Base-by-base conservation (phyloP, 2,797 vertebrate genomes). In the Amphiprion clarkii region DNA sequence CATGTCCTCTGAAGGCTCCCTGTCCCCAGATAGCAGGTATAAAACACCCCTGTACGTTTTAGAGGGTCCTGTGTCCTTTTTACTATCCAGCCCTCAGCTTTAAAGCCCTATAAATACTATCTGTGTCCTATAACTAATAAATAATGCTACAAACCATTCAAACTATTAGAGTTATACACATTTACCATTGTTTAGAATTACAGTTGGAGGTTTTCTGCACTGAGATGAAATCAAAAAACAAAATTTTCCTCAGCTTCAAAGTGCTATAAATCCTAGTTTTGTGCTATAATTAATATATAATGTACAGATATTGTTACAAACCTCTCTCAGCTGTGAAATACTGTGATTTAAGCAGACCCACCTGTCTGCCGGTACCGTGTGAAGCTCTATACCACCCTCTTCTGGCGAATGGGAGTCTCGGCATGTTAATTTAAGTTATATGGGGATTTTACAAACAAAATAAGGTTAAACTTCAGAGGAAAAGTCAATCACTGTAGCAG, bases 1-100 rank as follows among this genome's bases (percentile, higher is more conserved):
- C 93, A 96, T 97, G 69, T 97, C 96, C 69, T 97, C 97, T 44
- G 96, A 98, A 82, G 96, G 97, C 82, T 98, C 97, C 42, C 95
- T 97, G 82, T 97, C 96, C 71, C 97, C 97, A 17, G 97, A 97
- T 64, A 97, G 93, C 95, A 97, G 96, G 96, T 96, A 91, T 19
- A 3, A 25, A 2, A 29, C 29, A 1, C 16, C 23, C 0, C 14
- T 19, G 13, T 21, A 31, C 8, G 8, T 31, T 31, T 31, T 31
- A 31, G 31, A 31, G 31, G 31, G 31, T 31, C 31, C 5, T 31
- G 31, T 31, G 31, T 31, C 31, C 31, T 31, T 31, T 31, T 31
- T 31, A 31, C 6, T 31, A 6, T 31, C 31, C 5, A 31, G 5
- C 5, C 31, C 23, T 33, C 5, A 6, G 31, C 6, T 33, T 6